Conservation (phyloP, 2,888 invertebrate genomes). For the Ichneumoninae sp. region DNA sequence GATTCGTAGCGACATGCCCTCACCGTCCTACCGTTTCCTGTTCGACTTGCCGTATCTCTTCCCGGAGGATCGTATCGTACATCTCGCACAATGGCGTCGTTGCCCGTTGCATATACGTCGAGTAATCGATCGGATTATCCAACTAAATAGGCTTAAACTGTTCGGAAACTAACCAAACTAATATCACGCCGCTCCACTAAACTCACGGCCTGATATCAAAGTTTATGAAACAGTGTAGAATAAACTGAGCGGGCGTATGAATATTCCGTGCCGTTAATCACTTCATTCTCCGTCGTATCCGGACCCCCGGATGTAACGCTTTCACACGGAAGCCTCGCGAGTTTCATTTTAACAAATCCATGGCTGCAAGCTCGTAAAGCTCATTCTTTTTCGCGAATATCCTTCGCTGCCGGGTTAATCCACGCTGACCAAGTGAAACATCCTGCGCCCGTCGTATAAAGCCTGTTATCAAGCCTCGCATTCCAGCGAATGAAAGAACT, state of each 20-base stretch:
- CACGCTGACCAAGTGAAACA: not conserved
- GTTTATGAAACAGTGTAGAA: not conserved
- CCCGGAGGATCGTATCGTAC: not conserved
- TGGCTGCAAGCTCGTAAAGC: not conserved
- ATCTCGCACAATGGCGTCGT: not conserved
- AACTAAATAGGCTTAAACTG: not conserved
- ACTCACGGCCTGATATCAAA: not conserved
- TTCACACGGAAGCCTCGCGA: not conserved
- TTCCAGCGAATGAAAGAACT: not conserved
- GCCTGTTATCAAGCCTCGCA: not conserved
- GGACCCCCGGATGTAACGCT: not conserved
- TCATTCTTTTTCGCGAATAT: not conserved
- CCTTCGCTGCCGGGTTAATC: not conserved
- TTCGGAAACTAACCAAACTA: not conserved
- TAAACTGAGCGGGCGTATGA: not conserved
- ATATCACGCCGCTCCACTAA: not conserved
- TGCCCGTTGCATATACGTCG: not conserved
- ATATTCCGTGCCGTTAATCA: not conserved
- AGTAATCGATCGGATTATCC: not conserved
- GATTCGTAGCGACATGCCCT: constrained; percentile 24
- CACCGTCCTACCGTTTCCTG: constrained; percentile 6
- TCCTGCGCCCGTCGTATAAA: not conserved
- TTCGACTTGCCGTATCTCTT: not conserved
- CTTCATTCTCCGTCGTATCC: not conserved
- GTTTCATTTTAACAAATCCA: constrained; percentile 1